Evolutionary conservation across 2,113 vertebrate genomes (phyloP).

Genomic region (Apteryx mantelli): DNA sequence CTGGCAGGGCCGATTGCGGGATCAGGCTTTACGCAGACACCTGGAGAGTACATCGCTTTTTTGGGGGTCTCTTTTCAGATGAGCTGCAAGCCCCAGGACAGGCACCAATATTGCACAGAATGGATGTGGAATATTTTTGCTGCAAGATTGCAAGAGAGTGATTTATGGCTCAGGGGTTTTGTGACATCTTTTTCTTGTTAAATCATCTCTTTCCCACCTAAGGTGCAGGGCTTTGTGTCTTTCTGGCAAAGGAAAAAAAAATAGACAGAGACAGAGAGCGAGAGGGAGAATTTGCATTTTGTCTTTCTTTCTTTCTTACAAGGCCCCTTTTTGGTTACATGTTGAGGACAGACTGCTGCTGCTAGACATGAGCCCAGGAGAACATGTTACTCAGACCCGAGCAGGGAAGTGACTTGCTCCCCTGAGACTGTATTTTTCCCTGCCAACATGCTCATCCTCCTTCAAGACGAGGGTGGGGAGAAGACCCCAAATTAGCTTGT

Average conservation of each 20-base stretch:
- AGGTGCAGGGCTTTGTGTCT: neutral
- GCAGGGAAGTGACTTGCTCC: neutral
- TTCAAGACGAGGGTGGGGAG: neutral
- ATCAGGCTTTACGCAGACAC: no score
- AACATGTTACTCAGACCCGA: neutral
- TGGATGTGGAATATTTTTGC: neutral
- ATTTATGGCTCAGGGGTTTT: constrained; percentile 43
- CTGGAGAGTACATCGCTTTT: no score
- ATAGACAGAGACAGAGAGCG: no score
- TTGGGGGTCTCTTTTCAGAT: neutral
- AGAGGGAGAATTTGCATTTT: neutral
- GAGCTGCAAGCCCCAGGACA: neutral
- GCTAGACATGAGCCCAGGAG: neutral
- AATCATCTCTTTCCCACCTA: constrained; percentile 8
- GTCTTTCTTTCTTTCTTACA: neutral
- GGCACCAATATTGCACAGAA: accelerated
- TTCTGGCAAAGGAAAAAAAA: neutral
- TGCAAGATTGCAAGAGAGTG: neutral
- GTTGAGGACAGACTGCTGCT: neutral
- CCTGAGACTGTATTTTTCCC: neutral
- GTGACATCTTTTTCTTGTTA: constrained; percentile 45
- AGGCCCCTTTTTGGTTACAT: neutral
- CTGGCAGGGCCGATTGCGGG: neutral
- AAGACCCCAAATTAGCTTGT: neutral
- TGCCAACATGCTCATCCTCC: neutral